Evolutionary conservation across 1,140 invertebrate genomes (phyloP).

Genomic region (Pentalonia nigronervosa): DNA sequence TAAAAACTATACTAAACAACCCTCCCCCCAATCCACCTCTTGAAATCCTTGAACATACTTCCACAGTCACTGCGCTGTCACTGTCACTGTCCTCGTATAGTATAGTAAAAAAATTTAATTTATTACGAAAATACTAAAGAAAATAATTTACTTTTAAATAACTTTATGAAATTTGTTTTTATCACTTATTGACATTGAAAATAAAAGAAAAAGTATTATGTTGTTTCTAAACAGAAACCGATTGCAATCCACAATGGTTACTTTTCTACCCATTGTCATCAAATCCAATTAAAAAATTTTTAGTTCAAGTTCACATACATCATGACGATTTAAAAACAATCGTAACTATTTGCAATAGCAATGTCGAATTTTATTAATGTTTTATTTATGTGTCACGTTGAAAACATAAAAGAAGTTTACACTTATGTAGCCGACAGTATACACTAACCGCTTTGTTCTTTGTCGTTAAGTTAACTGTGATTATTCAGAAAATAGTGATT

Average conservation of each 20-base stretch:
- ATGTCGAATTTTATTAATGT: conserved; percentile 5
- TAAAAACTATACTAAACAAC: too few species aligned
- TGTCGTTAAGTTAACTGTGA: not conserved
- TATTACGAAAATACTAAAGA: not conserved
- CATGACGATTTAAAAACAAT: not conserved
- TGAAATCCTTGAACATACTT: too few species aligned
- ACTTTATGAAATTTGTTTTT: not conserved
- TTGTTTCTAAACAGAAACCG: not conserved
- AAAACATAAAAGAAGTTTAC: not conserved
- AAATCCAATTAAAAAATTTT: conserved; percentile 15
- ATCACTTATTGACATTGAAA: not conserved
- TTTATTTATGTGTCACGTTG: conserved; percentile 10
- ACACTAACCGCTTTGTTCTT: not conserved
- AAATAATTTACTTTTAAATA: not conserved
- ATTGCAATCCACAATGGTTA: not conserved
- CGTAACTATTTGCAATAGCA: not conserved
- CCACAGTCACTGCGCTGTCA: not conserved
- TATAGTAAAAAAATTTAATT: not conserved
- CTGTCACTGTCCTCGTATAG: not conserved
- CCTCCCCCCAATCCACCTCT: too few species aligned
- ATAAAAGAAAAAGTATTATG: not conserved
- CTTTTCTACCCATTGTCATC: not conserved
- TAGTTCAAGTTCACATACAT: not conserved
- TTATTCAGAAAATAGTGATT: not conserved
- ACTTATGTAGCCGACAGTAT: not conserved